Evolutionary conservation across 2,113 vertebrate genomes (phyloP).

Genomic region (Arizona elegans): DNA sequence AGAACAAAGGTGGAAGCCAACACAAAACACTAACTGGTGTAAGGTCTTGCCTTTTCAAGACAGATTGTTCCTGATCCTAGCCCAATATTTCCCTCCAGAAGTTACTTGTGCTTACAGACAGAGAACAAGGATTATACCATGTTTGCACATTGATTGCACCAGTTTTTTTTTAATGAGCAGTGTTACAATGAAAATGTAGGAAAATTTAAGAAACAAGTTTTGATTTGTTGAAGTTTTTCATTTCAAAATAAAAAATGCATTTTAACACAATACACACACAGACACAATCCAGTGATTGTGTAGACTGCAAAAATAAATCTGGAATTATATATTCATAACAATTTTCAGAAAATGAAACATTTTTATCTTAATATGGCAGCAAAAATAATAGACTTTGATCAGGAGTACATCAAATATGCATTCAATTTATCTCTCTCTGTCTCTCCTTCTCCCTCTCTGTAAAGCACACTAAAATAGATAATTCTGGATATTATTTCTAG

Average conservation of each 20-base stretch:
- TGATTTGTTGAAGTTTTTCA: neutral
- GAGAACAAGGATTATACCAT: neutral
- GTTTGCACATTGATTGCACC: neutral
- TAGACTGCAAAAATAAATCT: neutral
- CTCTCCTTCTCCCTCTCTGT: neutral
- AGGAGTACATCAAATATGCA: neutral
- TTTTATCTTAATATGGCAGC: neutral
- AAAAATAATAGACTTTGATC: neutral
- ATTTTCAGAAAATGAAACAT: neutral
- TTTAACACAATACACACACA: neutral
- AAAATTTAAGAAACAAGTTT: neutral
- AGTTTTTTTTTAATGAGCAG: neutral
- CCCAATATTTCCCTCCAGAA: neutral
- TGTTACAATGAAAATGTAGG: neutral
- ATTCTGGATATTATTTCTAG: neutral
- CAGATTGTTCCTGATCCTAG: neutral
- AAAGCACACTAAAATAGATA: neutral
- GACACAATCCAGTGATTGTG: neutral
- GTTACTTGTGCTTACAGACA: neutral
- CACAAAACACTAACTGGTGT: neutral
- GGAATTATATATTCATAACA: neutral
- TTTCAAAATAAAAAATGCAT: neutral
- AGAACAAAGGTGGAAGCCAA: neutral
- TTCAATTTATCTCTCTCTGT: neutral
- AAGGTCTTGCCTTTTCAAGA: neutral